phyloP scores from a whole-genome alignment of 2,888 invertebrate genomes.

The Lapara coniferarum region DNA sequence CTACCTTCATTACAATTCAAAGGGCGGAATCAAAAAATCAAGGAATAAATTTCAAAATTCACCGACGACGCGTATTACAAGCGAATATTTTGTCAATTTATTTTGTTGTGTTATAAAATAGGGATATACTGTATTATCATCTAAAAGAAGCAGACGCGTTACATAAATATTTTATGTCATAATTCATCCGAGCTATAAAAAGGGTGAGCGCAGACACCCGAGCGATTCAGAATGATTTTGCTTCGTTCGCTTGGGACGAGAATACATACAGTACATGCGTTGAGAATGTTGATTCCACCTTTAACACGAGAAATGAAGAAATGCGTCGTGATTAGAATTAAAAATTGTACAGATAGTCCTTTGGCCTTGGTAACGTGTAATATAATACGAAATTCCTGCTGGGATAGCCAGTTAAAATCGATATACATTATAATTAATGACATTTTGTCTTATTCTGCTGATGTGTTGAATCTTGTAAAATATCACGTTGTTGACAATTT shows the following conservation, averaged over 20 bases:
- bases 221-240: constrained; percentile 65
- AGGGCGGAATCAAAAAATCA: constrained; percentile 6
- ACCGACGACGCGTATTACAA: constrained; percentile 21
- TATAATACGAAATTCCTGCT: background rate
- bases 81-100: constrained; percentile 52
- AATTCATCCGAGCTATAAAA: constrained; percentile 75
- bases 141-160: constrained; percentile 69
- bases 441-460: too few species aligned
- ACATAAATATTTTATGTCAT: constrained; percentile 79
- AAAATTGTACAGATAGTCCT: background rate
- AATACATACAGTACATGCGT: constrained; percentile 47
- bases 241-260: constrained; percentile 54
- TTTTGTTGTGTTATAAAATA: constrained; percentile 62
- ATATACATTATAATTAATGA: too few species aligned
- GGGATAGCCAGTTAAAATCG: too few species aligned
- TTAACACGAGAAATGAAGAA: constrained; percentile 58
- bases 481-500: too few species aligned
- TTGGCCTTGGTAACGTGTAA: background rate
- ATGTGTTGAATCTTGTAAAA: too few species aligned
- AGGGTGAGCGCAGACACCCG: constrained; percentile 65
- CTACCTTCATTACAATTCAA: constrained; percentile 14
- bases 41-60: constrained; percentile 23
- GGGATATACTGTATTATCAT: constrained; percentile 69
- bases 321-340: constrained; percentile 33
- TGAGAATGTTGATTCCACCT: constrained; percentile 55